Percentiles rank a stretch among this genome's conserved stretches.
These are phyloP conservation scores for Clarias fuscus DNA, from an alignment of 2,797 vertebrate genomes.

Conservation along the genomic window DNA sequence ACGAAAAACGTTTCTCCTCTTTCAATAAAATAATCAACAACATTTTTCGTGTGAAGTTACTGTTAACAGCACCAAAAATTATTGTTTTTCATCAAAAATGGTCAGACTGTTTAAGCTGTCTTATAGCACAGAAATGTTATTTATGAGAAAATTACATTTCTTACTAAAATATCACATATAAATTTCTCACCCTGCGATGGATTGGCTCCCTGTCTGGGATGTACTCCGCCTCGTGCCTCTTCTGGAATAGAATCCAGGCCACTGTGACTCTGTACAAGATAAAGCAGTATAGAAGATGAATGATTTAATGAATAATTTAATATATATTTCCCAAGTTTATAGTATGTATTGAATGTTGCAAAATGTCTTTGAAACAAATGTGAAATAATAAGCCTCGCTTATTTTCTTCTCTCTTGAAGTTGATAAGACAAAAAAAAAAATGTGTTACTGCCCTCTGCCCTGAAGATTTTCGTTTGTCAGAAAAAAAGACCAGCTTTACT, in stretches of 20 bases:
- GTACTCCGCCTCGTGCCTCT: no score
- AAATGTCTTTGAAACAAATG: not conserved
- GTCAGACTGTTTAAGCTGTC: not conserved
- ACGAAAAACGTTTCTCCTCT: not conserved
- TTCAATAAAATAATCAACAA: not conserved
- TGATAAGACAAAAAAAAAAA: not conserved
- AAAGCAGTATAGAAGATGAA: no score
- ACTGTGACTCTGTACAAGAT: no score
- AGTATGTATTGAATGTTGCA: not conserved
- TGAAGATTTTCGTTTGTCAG: not conserved
- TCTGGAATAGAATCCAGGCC: no score
- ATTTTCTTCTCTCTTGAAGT: not conserved
- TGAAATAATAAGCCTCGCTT: not conserved
- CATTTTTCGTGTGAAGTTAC: not conserved
- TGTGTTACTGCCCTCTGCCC: not conserved
- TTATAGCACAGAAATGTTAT: not conserved
- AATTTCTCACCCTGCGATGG: no score
- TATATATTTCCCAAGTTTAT: not conserved
- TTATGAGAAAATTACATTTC: not conserved
- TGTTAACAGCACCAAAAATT: not conserved
- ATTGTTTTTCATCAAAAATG: not conserved
- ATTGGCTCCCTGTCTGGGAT: no score
- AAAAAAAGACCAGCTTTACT: not conserved
- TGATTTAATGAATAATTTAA: not conserved
- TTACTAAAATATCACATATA: not conserved